These are phyloP conservation scores for Lasiurus borealis DNA, from an alignment of 2,113 vertebrate species.

Conservation along the genomic window DNA sequence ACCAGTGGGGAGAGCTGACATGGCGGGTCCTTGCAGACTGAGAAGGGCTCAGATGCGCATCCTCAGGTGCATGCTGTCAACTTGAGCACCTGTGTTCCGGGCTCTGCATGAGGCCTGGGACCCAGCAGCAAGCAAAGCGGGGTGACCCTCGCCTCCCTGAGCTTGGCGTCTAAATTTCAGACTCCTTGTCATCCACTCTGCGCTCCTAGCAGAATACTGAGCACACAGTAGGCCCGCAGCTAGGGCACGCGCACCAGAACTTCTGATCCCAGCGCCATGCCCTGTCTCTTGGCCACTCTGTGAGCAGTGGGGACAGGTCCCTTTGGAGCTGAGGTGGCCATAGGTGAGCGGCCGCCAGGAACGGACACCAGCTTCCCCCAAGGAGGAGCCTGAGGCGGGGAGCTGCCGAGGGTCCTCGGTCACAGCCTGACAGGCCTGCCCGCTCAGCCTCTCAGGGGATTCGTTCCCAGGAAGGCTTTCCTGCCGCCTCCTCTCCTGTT, in stretches of 20 bases:
- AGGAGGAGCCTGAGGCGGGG: neutral
- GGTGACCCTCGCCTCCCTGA: neutral
- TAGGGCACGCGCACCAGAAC: neutral
- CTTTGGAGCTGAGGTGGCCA: neutral
- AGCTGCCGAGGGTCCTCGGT: neutral
- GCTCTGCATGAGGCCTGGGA: neutral
- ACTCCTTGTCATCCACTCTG: neutral
- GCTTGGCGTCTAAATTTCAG: neutral
- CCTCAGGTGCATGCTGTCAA: neutral
- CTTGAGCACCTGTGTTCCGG: neutral
- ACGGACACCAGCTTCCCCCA: neutral
- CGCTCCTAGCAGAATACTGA: neutral
- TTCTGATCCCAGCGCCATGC: rapidly evolving
- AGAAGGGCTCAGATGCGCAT: too few species aligned
- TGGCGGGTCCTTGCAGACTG: too few species aligned
- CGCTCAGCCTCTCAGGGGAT: neutral
- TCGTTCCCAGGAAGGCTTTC: neutral
- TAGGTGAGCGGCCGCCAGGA: neutral
- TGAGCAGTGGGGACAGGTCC: neutral
- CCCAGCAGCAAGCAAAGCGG: neutral
- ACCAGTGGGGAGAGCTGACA: neutral
- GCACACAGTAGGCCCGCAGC: neutral
- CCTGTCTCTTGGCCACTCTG: neutral
- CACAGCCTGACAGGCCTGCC: neutral
- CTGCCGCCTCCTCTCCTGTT: neutral